Evolutionary conservation across 2,797 vertebrate genomes (phyloP).

Genomic region (Artibeus jamaicensis): DNA sequence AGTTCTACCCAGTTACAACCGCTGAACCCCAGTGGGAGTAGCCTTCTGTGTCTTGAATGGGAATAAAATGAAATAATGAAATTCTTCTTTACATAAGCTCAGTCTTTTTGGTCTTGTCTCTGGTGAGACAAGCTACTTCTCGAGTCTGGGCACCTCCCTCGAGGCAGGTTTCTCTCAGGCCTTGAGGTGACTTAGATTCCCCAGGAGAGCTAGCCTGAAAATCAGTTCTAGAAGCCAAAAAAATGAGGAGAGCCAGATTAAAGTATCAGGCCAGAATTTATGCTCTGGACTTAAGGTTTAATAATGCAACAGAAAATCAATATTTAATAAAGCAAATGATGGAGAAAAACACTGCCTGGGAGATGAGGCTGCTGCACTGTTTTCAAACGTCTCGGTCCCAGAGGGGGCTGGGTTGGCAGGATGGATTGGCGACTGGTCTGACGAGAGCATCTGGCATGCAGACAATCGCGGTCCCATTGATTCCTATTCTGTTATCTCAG

Average conservation of each 20-base stretch:
- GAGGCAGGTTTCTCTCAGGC: conserved; percentile 20
- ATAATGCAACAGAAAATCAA: conserved; percentile 90
- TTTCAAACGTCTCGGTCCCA: conserved; percentile 79
- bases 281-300: conserved; percentile 86
- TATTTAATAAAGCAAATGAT: conserved; percentile 91
- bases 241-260: conserved; percentile 78
- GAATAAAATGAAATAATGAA: neutral
- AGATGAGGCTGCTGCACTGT: conserved; percentile 81
- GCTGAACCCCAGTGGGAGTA: neutral
- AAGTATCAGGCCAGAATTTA: conserved; percentile 87
- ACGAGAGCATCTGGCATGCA: conserved; percentile 75
- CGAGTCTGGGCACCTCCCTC: neutral
- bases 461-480: conserved; percentile 66
- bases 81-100: neutral
- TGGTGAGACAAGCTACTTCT: neutral
- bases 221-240: conserved; percentile 77
- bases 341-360: conserved; percentile 84
- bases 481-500: conserved; percentile 75
- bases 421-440: conserved; percentile 76
- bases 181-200: conserved; percentile 51
- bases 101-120: neutral
- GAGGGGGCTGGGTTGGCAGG: conserved; percentile 79
- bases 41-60: neutral
- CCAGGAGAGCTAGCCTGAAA: conserved; percentile 64
- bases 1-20: neutral